Evolutionary conservation across 2,113 vertebrate genomes (phyloP).

Genomic region (Corythaeola cristata): DNA sequence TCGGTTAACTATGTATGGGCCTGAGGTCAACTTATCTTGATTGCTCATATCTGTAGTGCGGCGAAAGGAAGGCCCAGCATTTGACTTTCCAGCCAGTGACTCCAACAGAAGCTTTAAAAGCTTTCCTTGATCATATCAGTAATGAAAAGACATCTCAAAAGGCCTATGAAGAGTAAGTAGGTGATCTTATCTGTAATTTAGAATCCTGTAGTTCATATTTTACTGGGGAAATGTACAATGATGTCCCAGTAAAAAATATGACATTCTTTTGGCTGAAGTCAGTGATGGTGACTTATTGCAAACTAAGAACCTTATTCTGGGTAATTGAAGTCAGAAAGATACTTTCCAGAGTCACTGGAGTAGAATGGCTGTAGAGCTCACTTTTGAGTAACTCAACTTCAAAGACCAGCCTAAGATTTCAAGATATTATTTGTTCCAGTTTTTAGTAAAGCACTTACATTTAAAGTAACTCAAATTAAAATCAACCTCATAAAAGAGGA

Average conservation of each 20-base stretch:
- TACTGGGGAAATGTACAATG: not conserved
- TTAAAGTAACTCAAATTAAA: not conserved
- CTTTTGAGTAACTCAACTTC: not conserved
- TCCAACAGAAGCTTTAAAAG: not conserved
- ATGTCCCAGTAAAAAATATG: not conserved
- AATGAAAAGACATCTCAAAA: not conserved
- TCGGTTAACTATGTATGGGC: fast-evolving
- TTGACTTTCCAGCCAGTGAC: not conserved
- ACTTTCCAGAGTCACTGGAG: not conserved
- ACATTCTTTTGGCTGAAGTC: not conserved
- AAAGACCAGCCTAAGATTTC: not conserved
- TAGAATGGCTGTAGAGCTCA: not conserved
- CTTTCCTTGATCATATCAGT: not conserved
- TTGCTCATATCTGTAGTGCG: not conserved
- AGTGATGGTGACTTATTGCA: not conserved
- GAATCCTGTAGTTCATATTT: not conserved
- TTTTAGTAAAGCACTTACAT: not conserved
- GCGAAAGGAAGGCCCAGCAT: not conserved
- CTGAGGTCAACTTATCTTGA: not conserved
- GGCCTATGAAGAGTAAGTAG: not conserved
- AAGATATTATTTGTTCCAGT: not conserved
- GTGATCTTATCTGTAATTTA: not conserved
- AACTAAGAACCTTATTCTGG: not conserved
- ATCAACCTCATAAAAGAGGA: not conserved
- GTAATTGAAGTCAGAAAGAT: not conserved